Evolutionary conservation across 1,140 invertebrate species (phyloP), one percentile per base, ranked within the genome.

Genomic region (Aphidius gifuensis): DNA sequence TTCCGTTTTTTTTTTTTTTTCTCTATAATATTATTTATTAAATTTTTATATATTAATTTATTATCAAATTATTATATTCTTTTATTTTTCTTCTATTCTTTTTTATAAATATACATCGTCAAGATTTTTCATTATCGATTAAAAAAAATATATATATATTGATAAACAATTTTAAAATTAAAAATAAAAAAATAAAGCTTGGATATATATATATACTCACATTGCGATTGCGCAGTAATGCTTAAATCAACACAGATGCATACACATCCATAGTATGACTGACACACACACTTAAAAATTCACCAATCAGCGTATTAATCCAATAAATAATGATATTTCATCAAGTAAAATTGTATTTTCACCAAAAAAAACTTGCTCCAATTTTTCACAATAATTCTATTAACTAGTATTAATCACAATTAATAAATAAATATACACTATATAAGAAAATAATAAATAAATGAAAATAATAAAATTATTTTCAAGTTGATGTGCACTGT

Each of bases 161-260:
- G 4, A 32, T 32, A 32, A 32, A 32, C 23, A 32, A 32, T 32
- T 32, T 32, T 32, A 32, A 6, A 58, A 32, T 46, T 38, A 8
- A 47, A 23, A 2, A 16, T 32, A 58, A 6, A 4, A 56, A 5
- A 44, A 16, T 3, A 58, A 55, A 44, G 6, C 39, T 5, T n/a
- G 40, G n/a, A 32, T 8, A 56, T 64, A 58, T 44, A 58, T 44
- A 47, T 65, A 71, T 76, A 79, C 79, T 74, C 71, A 74, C 78
- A 79, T 76, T 72, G 76, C 78, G 77, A 76, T 71, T 79, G 79
- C 77, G 78, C 76, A 80, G 77, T 79, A 74, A 78, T 75, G 74
- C 74, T 74, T 77, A 71, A 38, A 42, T 43, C 53, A 42, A 46
- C 54, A 56, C 21, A 53, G 9, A 23, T 16, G 43, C 32, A 9